These are phyloP conservation scores for Polydrusus pterygomalis DNA, from an alignment of 2,888 invertebrate genomes.

Conservation along the genomic window DNA sequence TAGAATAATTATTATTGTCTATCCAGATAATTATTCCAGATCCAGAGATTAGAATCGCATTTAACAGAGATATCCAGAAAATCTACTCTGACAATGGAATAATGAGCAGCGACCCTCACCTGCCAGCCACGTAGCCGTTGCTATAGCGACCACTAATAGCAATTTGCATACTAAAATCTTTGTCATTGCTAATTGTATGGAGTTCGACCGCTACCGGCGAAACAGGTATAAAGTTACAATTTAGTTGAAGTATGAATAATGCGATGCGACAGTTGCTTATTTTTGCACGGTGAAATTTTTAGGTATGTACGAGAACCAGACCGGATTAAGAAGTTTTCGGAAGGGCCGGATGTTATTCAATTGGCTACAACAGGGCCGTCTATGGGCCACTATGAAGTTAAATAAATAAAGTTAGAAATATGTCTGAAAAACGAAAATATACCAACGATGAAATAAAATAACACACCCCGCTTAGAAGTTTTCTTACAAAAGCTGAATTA, in stretches of 20 bases:
- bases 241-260: slow-evolving; percentile 17
- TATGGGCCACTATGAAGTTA: no score
- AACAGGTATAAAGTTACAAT: slow-evolving; percentile 36
- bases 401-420: no score
- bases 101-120: slow-evolving; percentile 68
- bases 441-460: no score
- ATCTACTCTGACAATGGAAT: slow-evolving; percentile 67
- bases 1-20: neutral
- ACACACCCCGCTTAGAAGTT: no score
- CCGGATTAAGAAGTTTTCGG: no score
- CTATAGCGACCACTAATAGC: slow-evolving; percentile 65
- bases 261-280: neutral
- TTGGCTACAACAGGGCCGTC: no score
- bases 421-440: no score
- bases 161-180: slow-evolving; percentile 69
- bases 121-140: slow-evolving; percentile 65
- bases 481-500: no score
- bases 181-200: slow-evolving; percentile 65
- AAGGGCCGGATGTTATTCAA: no score
- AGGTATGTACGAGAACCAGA: no score
- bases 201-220: slow-evolving; percentile 59
- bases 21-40: slow-evolving; percentile 13
- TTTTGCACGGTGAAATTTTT: no score
- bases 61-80: slow-evolving; percentile 56
- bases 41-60: slow-evolving; percentile 33